Evolutionary conservation across 1,140 invertebrate genomes (phyloP).

Genomic region (Palaemon carinicauda): DNA sequence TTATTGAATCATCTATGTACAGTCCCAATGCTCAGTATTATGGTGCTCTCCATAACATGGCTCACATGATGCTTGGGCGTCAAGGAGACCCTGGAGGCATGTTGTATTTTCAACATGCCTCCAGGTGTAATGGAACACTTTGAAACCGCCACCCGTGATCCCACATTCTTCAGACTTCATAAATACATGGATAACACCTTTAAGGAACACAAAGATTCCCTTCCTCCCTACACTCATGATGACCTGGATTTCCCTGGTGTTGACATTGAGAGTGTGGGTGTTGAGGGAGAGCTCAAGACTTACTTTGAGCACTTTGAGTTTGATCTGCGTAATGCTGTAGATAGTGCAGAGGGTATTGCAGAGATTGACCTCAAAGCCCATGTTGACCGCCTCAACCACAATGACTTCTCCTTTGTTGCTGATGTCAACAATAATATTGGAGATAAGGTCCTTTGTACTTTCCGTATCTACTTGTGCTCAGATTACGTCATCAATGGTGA

Average conservation of each 20-base stretch:
- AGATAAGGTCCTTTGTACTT: constrained; percentile 59
- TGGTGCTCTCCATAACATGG: constrained; percentile 29
- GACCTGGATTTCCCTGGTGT: constrained; percentile 72
- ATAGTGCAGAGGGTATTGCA: constrained; percentile 48
- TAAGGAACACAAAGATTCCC: constrained; percentile 64
- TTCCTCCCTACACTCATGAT: constrained; percentile 60
- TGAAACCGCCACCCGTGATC: constrained; percentile 72
- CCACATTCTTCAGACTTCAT: constrained; percentile 73
- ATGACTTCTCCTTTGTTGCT: constrained; percentile 73
- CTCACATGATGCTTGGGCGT: constrained; percentile 57
- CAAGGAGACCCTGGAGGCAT: constrained; percentile 47
- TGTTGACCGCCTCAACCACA: constrained; percentile 71
- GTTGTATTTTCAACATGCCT: constrained; percentile 54
- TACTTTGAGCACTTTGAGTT: constrained; percentile 77
- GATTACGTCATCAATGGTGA: constrained; percentile 73
- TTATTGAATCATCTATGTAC: constrained; percentile 31
- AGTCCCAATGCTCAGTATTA: constrained; percentile 31
- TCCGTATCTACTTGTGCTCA: constrained; percentile 76
- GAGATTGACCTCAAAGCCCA: constrained; percentile 64
- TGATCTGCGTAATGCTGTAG: constrained; percentile 74
- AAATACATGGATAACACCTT: constrained; percentile 71
- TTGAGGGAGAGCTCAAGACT: constrained; percentile 74
- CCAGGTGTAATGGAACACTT: constrained; percentile 67
- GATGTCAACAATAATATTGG: constrained; percentile 70
- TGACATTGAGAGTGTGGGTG: constrained; percentile 71